Conservation (phyloP, 2,888 invertebrate species). For the Yponomeuta plumbellus region DNA sequence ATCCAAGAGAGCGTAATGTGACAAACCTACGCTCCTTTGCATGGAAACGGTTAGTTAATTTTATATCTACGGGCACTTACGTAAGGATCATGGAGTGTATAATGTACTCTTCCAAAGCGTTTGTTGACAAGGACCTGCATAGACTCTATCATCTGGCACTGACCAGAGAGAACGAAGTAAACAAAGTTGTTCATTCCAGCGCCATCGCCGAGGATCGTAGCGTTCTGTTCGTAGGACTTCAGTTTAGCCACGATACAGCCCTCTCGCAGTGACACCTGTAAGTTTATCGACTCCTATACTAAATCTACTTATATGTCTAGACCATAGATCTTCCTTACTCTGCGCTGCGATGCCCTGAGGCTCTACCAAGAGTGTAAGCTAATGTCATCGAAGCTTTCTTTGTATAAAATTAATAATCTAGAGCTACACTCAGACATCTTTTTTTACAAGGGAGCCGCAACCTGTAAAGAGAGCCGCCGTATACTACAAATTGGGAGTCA, state of each 20-base stretch:
- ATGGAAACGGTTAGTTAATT: too few species aligned
- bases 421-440: not conserved
- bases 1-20: not conserved
- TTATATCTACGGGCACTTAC: conserved; percentile 6
- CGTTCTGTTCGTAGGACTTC: conserved; percentile 70
- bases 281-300: conserved; percentile 5
- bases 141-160: conserved; percentile 78
- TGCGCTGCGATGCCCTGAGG: too few species aligned
- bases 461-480: too few species aligned
- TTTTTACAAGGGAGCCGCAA: not conserved
- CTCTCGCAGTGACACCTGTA: conserved; percentile 74
- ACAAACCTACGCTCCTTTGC: too few species aligned
- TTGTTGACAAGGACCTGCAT: conserved; percentile 57
- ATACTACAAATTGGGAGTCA: too few species aligned
- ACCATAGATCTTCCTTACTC: too few species aligned
- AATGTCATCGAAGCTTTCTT: too few species aligned
- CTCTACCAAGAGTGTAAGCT: too few species aligned
- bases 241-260: conserved; percentile 81
- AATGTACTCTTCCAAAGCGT: conserved; percentile 26
- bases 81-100: conserved; percentile 7
- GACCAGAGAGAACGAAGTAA: conserved; percentile 78
- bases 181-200: conserved; percentile 63
- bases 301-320: too few species aligned
- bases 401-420: not conserved
- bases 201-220: conserved; percentile 74